Evolutionary conservation across 2,888 invertebrate genomes (phyloP), one percentile per base, ranked within the genome.

Genomic region (Spialia ferax): DNA sequence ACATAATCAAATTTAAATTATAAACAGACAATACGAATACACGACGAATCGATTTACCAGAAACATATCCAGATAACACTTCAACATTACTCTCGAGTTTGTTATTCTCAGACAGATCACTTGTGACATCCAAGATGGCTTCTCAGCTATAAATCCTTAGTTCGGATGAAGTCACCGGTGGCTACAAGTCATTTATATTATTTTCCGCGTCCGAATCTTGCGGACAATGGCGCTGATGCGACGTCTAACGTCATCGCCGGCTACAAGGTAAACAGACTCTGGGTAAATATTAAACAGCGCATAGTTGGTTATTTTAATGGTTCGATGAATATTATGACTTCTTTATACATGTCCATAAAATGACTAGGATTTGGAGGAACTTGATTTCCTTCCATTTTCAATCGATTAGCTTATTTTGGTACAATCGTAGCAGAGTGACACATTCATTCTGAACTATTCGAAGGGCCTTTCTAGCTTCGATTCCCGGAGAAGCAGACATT

Each of bases 161-260:
- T 57, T 57, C 45, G 35, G 50, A 64, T 64, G 64, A 64, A 50
- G 64, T 64, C 64, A 64, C 48, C 64, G 50, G 18, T 54, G 38
- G 32, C 23, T 23, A 35, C 62, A 15, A 15, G 56, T 56, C 64
- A 64, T 64, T 64, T 57, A 13, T 22, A 22, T 50, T 50, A 57
- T 57, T 64, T 56, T 57, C 64, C 64, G 45, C 35, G 56, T 64
- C 64, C 57, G 23, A 64, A 64, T 57, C 32, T 57, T 35, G 50
- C 64, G 50, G 56, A 64, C 64, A 64, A 64, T 64, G 22, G 64
- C 35, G 64, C 18, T 64, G 64, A 64, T 64, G 64, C 57, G 18
- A 11, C 48, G 22, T 38, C 57, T 57, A 57, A 22, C 64, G 64
- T 64, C 64, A 64, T 57, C 57, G 48, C n/a, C n/a, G 15, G 45